phyloP scores from a whole-genome alignment of 2,888 invertebrate species.

The Andrena chrysosceles region DNA sequence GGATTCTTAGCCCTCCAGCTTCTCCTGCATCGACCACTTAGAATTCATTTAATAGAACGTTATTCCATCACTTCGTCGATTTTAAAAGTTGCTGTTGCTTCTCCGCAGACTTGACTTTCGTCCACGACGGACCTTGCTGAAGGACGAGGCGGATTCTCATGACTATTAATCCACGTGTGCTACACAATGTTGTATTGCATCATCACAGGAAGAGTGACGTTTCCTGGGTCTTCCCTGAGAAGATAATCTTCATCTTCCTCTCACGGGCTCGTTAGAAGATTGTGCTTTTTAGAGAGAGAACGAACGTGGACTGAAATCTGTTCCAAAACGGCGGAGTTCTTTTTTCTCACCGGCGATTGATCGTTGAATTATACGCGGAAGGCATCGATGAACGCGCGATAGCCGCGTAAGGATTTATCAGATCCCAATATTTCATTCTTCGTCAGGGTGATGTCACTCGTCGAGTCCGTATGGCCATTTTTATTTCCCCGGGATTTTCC shows the following conservation, averaged over 20 bases:
- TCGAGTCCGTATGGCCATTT: constrained; percentile 31
- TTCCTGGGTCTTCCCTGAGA: constrained; percentile 17
- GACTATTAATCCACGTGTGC: constrained; percentile 12
- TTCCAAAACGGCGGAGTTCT: not conserved
- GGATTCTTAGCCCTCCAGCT: too few relatives aligned
- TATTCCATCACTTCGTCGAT: too few relatives aligned
- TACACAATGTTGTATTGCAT: constrained; percentile 8
- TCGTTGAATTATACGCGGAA: constrained; percentile 13
- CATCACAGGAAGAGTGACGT: constrained; percentile 5
- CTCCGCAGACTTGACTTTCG: constrained; percentile 38
- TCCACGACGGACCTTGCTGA: constrained; percentile 54
- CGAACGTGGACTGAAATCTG: not conserved
- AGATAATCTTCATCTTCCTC: not conserved
- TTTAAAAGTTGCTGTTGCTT: not conserved
- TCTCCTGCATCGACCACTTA: too few relatives aligned
- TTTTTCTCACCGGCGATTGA: constrained; percentile 1
- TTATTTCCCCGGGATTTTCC: constrained; percentile 9
- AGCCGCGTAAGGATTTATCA: constrained; percentile 19
- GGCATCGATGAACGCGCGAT: constrained; percentile 20
- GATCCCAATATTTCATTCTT: constrained; percentile 39
- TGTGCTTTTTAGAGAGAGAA: not conserved
- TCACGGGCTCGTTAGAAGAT: not conserved
- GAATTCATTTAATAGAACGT: too few relatives aligned
- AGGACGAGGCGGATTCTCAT: constrained; percentile 12
- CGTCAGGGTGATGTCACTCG: constrained; percentile 22